phyloP scores from a whole-genome alignment of 2,113 vertebrate species.

The Microcebus lehilahytsara region DNA sequence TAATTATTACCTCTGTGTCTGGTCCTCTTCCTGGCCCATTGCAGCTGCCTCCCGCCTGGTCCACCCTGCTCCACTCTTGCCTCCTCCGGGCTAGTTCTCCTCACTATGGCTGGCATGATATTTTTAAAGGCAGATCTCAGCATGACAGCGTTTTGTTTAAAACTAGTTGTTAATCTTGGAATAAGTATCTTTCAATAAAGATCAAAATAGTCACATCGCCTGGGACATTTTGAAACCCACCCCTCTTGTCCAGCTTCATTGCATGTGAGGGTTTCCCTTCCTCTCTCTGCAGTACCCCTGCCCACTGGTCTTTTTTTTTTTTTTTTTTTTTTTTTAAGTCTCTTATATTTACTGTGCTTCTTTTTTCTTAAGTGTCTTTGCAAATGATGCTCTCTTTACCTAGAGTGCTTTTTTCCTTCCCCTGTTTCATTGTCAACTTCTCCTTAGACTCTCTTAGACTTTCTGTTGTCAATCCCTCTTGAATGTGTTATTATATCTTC shows the following conservation, averaged over 20 bases:
- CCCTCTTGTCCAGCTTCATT: neutral
- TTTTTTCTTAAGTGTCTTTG: neutral
- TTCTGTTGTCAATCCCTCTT: neutral
- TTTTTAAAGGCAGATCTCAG: neutral
- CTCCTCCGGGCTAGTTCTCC: fast-evolving
- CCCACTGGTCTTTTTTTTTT: neutral
- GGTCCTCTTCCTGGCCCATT: neutral
- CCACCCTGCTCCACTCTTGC: neutral
- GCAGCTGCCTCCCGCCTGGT: neutral
- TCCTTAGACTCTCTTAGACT: neutral
- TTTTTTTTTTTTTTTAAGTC: neutral
- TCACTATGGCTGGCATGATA: neutral
- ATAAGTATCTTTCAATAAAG: neutral
- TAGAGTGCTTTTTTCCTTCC: neutral
- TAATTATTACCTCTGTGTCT: neutral
- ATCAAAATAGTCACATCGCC: neutral
- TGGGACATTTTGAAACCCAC: neutral
- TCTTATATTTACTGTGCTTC: neutral
- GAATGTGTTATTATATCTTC: neutral
- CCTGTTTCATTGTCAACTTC: neutral
- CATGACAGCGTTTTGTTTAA: neutral
- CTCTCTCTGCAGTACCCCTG: neutral
- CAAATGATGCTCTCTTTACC: neutral
- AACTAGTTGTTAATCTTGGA: neutral
- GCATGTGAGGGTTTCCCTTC: fast-evolving